phyloP scores from a whole-genome alignment of 2,797 vertebrate species.

The Chaenodraco wilsoni region DNA sequence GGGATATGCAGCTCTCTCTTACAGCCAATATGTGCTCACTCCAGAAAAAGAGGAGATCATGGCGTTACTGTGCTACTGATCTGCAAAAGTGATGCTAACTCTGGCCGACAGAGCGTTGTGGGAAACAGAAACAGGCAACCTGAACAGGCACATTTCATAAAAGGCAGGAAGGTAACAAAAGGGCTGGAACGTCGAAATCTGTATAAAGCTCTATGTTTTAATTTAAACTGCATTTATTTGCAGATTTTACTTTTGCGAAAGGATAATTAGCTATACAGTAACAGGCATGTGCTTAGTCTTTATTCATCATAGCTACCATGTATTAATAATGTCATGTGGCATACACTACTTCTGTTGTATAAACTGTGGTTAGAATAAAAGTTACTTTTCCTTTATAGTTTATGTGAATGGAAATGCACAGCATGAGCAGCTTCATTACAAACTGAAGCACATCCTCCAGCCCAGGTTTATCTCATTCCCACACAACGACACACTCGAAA shows the following conservation, averaged over 20 bases:
- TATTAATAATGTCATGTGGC: conserved; percentile 3
- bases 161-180: background rate
- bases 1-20: conserved; percentile 62
- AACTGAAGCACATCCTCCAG: conserved; percentile 20
- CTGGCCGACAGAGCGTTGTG: conserved; percentile 43
- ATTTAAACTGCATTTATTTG: background rate
- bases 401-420: background rate
- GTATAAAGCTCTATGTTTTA: background rate
- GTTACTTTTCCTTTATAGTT: too few species aligned
- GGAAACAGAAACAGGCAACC: conserved; percentile 13
- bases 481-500: conserved; percentile 18
- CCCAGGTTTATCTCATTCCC: conserved; percentile 26
- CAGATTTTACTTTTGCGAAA: background rate
- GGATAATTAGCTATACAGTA: background rate
- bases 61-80: conserved; percentile 57
- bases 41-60: conserved; percentile 33
- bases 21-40: conserved; percentile 59
- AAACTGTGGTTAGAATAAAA: background rate
- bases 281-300: background rate
- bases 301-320: conserved; percentile 4
- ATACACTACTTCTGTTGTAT: background rate
- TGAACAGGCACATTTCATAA: conserved; percentile 16
- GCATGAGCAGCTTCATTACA: conserved; percentile 9
- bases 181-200: background rate
- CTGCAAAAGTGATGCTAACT: conserved; percentile 59